Conservation (phyloP, 2,888 invertebrate genomes). For the Galerucella pusilla region DNA sequence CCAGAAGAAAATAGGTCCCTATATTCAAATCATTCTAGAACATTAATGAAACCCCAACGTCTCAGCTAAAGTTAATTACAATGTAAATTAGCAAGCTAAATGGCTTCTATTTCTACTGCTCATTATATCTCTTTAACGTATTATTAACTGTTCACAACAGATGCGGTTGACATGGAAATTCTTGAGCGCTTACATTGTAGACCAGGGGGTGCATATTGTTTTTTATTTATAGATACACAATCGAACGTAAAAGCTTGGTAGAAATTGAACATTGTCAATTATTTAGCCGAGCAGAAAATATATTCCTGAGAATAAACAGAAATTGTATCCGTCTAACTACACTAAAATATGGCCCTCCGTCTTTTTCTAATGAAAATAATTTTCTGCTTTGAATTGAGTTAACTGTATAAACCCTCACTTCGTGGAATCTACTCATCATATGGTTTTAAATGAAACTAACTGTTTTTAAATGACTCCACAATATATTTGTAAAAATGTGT, state of each 20-base stretch:
- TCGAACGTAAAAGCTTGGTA: not conserved
- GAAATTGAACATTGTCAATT: too few species aligned
- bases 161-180: conserved; percentile 27
- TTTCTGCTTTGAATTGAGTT: too few species aligned
- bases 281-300: too few species aligned
- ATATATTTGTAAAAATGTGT: too few species aligned
- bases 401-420: too few species aligned
- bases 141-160: conserved; percentile 38
- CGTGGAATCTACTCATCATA: too few species aligned
- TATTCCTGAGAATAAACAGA: too few species aligned
- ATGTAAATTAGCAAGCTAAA: conserved; percentile 51
- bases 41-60: conserved; percentile 32
- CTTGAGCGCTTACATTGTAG: not conserved
- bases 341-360: too few species aligned
- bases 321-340: too few species aligned
- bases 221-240: not conserved
- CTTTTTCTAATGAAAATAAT: too few species aligned
- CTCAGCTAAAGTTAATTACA: conserved; percentile 49
- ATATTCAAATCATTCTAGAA: conserved; percentile 34
- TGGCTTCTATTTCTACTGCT: conserved; percentile 50
- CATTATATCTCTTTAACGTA: conserved; percentile 43
- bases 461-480: too few species aligned
- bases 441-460: too few species aligned
- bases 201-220: not conserved
- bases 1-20: conserved; percentile 34